Evolutionary conservation across 2,797 vertebrate genomes (phyloP), one percentile per base, ranked within the genome.

Genomic region (Aldrovandia affinis): DNA sequence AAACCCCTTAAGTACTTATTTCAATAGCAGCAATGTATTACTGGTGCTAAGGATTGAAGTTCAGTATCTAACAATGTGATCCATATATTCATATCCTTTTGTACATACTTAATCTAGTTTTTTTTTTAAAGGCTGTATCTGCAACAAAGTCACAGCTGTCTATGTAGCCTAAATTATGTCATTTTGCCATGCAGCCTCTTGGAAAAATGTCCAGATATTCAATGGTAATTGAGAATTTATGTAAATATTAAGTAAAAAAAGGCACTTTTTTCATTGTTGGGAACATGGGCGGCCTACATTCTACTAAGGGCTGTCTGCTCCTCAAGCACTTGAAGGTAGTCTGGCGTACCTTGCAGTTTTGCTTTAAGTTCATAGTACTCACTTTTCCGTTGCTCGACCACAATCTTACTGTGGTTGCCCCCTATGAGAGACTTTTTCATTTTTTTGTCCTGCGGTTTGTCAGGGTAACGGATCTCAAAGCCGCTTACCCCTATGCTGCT

Each of bases 321-420:
- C 93, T 99, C 98, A 78, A 99, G 97, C 92, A 99, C 98, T 96
- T 99, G 98, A 91, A 99, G 96, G 94, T 99, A 99, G 96, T 99
- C 98, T 86, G 98, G 98, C 28, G 97, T 97, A 92, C 97, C 97
- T 94, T 99, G 98, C 93, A 99, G 97, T 93, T 98, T 99, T 88
- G 98, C 97, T 95, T 98, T 99, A 84, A 99, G 95, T 96, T 99
- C 98, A 84, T 98, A 99, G 96, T 98, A 99, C 89, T 99, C 98
- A 89, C 98, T 97, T 94, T 99, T 99, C 88, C 97, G 97, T 92
- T 98, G 98, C 92, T 99, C 98, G 91, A 98, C 97, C 85, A 99
- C 96, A 85, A 99, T 98, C 93, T 99, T 99, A 95, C 97, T 98
- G 92, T 99, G 98, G 92, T 98, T 99, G 79, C 97, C 97, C 52